A percentile compares a stretch with the other conserved stretches of the same genome.
Conservation (phyloP, 2,888 invertebrate genomes). For the Mechanitis mazaeus region DNA sequence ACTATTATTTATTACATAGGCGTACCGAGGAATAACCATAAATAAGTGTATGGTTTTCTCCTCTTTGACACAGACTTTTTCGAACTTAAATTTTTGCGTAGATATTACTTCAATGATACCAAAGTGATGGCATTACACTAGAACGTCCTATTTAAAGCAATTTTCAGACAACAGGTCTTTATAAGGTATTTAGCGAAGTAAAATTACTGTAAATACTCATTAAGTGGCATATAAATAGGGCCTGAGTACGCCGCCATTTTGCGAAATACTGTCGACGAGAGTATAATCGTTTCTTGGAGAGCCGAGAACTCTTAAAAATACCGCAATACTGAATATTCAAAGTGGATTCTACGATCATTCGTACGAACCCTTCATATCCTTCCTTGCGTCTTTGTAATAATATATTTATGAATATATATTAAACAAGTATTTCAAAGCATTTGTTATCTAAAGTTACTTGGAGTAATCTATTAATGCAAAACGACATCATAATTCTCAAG, state of each 20-base stretch:
- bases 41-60: no score
- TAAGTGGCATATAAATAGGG: slow-evolving; percentile 31
- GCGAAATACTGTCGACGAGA: slow-evolving; percentile 31
- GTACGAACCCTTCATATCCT: neutral
- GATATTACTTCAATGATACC: neutral
- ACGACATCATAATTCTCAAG: slow-evolving; percentile 6
- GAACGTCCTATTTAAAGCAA: slow-evolving; percentile 12
- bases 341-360: slow-evolving; percentile 23
- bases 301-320: slow-evolving; percentile 31
- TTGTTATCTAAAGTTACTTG: neutral
- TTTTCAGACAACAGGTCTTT: slow-evolving; percentile 20
- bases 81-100: neutral
- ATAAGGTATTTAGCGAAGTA: slow-evolving; percentile 25
- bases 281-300: slow-evolving; percentile 36
- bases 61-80: neutral
- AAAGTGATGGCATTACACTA: neutral
- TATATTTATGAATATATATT: neutral
- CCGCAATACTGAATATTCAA: slow-evolving; percentile 30
- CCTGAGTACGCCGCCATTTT: slow-evolving; percentile 34
- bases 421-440: neutral
- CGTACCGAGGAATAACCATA: no score
- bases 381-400: neutral
- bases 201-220: slow-evolving; percentile 37
- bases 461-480: neutral
- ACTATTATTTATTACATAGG: no score